phyloP scores from a whole-genome alignment of 1,140 invertebrate species.

The Lordiphosa clarofinis region DNA sequence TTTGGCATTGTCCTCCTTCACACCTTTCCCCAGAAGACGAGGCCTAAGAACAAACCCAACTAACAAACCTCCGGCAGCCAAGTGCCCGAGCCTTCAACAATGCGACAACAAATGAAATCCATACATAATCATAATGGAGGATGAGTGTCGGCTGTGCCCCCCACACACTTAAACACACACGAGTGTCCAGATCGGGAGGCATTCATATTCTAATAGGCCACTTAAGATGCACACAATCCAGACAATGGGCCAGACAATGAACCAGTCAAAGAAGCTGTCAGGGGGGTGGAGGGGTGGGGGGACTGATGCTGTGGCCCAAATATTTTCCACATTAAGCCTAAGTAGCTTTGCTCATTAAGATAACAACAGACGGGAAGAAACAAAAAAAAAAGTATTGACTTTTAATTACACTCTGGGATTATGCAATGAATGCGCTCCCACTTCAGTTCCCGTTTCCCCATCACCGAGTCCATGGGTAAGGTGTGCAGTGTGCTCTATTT shows the following conservation, averaged over 20 bases:
- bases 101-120: constrained; percentile 17
- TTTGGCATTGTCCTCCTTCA: not conserved
- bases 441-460: constrained; percentile 7
- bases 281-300: no score
- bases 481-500: constrained; percentile 3
- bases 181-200: constrained; percentile 3
- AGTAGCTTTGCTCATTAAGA: constrained; percentile 20
- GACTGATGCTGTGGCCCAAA: constrained; percentile 8
- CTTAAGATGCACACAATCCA: constrained; percentile 18
- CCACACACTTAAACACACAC: not conserved
- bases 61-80: constrained; percentile 4
- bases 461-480: not conserved
- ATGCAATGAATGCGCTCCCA: constrained; percentile 9
- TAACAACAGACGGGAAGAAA: constrained; percentile 9
- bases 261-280: constrained; percentile 1
- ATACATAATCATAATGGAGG: constrained; percentile 19
- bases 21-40: constrained; percentile 3
- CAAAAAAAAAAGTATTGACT: constrained; percentile 6
- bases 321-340: constrained; percentile 14
- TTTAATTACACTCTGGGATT: constrained; percentile 13
- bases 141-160: constrained; percentile 8
- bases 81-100: constrained; percentile 4
- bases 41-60: constrained; percentile 6
- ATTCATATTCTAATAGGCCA: constrained; percentile 21
- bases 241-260: constrained; percentile 15